Conservation (phyloP, 2,113 vertebrate species). For the Paratilapia polleni region DNA sequence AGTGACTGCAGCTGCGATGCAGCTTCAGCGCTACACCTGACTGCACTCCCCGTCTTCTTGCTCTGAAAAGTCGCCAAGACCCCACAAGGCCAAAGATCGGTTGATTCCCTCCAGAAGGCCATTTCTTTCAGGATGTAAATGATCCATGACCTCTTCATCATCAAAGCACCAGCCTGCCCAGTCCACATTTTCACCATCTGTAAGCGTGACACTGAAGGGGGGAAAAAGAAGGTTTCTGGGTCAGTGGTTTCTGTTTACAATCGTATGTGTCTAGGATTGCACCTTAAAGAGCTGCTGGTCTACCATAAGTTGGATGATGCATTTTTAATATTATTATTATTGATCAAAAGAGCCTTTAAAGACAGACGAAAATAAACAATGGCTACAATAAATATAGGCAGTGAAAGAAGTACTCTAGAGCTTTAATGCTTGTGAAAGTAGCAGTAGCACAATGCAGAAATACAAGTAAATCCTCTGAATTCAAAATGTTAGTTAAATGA, state of each 20-base stretch:
- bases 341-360: too few species aligned
- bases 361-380: too few species aligned
- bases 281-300: background rate
- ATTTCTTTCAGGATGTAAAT: conserved; percentile 32
- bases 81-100: conserved; percentile 2
- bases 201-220: conserved; percentile 42
- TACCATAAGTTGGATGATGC: background rate
- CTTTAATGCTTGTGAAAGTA: too few species aligned
- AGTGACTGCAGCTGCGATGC: background rate
- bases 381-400: too few species aligned
- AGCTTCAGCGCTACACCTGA: conserved; percentile 60
- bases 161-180: conserved; percentile 81
- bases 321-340: background rate
- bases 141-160: conserved; percentile 70
- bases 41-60: conserved; percentile 65
- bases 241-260: background rate
- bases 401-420: too few species aligned
- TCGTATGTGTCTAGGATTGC: background rate
- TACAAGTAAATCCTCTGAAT: too few species aligned
- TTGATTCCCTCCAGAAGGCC: conserved; percentile 51
- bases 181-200: conserved; percentile 75
- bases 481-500: too few species aligned
- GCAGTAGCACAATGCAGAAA: too few species aligned
- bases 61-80: background rate
- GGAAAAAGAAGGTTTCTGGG: background rate